These are phyloP conservation scores for Alethe diademata DNA, from an alignment of 2,113 vertebrate genomes.

Conservation along the genomic window DNA sequence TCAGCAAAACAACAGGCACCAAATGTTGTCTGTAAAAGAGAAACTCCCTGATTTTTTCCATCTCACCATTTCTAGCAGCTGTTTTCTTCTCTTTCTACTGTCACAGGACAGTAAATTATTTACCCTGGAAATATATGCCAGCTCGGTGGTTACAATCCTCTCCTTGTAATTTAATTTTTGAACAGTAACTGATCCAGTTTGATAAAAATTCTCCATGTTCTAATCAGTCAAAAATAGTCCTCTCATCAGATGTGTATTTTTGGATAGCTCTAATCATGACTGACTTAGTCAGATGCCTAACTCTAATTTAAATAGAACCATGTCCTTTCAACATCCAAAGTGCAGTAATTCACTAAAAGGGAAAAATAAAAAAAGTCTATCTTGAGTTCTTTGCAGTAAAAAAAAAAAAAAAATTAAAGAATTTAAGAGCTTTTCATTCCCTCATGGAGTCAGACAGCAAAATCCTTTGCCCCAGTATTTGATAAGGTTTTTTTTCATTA, in stretches of 20 bases:
- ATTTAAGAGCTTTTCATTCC: neutral
- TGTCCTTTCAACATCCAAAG: neutral
- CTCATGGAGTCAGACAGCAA: neutral
- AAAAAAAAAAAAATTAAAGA: neutral
- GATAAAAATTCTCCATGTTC: neutral
- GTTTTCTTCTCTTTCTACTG: neutral
- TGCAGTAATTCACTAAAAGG: neutral
- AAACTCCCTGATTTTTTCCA: neutral
- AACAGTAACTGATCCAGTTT: neutral
- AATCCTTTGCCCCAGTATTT: neutral
- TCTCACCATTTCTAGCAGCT: constrained; percentile 17
- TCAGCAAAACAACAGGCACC: neutral
- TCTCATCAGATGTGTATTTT: neutral
- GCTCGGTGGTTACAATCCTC: neutral
- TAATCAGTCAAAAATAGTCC: neutral
- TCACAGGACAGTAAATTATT: neutral
- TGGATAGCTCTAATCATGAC: neutral
- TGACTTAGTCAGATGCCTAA: neutral
- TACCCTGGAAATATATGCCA: neutral
- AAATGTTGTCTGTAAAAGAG: neutral
- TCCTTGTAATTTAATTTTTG: neutral
- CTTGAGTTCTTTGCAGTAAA: neutral
- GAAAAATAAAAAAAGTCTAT: too few relatives aligned
- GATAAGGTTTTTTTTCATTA: neutral
- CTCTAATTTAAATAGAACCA: neutral